Evolutionary conservation across 2,888 invertebrate genomes (phyloP).

Genomic region (Lordiphosa fenestrarum): DNA sequence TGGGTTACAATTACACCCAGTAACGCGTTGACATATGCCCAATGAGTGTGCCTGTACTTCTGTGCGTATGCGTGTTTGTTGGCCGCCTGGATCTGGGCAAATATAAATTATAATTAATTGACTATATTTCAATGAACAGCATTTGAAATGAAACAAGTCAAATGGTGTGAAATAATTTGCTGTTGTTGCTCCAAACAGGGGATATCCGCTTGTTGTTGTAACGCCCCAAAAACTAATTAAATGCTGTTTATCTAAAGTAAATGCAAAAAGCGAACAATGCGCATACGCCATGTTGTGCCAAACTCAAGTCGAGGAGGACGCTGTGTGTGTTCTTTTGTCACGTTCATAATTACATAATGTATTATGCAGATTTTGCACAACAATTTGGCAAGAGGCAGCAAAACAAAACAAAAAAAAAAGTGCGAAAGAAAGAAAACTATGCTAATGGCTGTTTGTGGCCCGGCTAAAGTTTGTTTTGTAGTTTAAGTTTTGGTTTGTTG

Average conservation of each 20-base stretch:
- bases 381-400: slow-evolving; percentile 52
- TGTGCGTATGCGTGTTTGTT: slow-evolving; percentile 2
- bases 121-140: slow-evolving; percentile 41
- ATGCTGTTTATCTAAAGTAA: slow-evolving; percentile 40
- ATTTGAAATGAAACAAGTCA: slow-evolving; percentile 39
- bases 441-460: slow-evolving; percentile 43
- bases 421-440: slow-evolving; percentile 50
- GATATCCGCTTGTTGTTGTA: slow-evolving; percentile 26
- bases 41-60: slow-evolving; percentile 12
- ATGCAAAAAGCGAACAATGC: slow-evolving; percentile 36
- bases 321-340: slow-evolving; percentile 57
- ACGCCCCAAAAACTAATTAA: slow-evolving; percentile 40
- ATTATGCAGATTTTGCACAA: slow-evolving; percentile 72
- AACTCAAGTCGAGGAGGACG: slow-evolving; percentile 2
- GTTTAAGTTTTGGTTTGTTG: too few relatives aligned
- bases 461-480: not conserved
- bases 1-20: slow-evolving; percentile 5
- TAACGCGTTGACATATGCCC: slow-evolving; percentile 29
- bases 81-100: not conserved
- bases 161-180: slow-evolving; percentile 61
- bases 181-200: slow-evolving; percentile 15
- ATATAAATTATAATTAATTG: slow-evolving; percentile 67
- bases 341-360: slow-evolving; percentile 71
- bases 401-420: slow-evolving; percentile 1
- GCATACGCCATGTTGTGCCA: slow-evolving; percentile 40